Evolutionary conservation across 1,140 invertebrate species (phyloP), one percentile per base, ranked within the genome.

Genomic region (Macrotrachela quadricornifera): DNA sequence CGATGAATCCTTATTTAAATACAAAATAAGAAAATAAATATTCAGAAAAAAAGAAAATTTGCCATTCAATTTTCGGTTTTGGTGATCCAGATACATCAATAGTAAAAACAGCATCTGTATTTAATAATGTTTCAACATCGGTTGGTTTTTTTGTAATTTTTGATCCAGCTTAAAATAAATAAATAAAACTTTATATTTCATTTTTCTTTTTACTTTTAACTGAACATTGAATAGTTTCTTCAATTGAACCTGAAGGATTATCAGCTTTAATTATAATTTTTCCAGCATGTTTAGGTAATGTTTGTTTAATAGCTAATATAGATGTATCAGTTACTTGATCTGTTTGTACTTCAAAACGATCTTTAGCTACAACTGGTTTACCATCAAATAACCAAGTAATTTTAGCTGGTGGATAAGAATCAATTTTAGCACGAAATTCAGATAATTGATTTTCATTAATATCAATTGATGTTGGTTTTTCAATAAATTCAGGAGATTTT

Each of bases 351-450:
- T 51, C 44, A 45, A 16, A 42, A 11, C 21, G 12, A 18, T 49
- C 10, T 40, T 51, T 42, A n/a, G 44, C 49, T 2, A 12, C 13
- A 6, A 53, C 36, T 15, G 44, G 44, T 17, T 53, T 53, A 37
- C 46, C 51, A 14, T 12, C 38, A 43, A 46, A 53, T 12, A 53
- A 42, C 51, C 51, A 53, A 8, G 37, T 47, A 11, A 53, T 12
- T 39, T 40, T 21, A 30, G 44, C 45, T 53, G 46, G 41, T 6
- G 51, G 45, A 30, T 53, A 46, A 36, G 51, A 43, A 82, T 76
- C n/a, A 88, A 83, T 68, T 85, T 81, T 63, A 83, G 87, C 51
- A 77, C 73, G 57, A 90, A 85, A 40, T 84, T 78, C 39, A 85
- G 3, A 79, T 10, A 79, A 80, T 63, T 86, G 82, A 3, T 84